Percentiles rank a stretch among this genome's conserved stretches.
These are phyloP conservation scores for Terrapene triunguis DNA, from an alignment of 2,113 vertebrate species.

Conservation along the genomic window DNA sequence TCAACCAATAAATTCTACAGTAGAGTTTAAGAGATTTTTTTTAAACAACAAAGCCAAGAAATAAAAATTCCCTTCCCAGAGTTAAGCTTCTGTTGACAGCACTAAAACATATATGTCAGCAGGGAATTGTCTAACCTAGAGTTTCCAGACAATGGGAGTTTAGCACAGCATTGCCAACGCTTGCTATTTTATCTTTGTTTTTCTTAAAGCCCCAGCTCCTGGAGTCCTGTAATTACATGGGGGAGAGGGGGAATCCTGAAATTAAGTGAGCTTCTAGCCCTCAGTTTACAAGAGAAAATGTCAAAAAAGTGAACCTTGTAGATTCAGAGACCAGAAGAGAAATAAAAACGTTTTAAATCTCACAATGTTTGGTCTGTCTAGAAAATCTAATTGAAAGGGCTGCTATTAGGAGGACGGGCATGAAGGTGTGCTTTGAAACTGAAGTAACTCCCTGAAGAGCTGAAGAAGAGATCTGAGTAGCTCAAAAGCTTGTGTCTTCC, in stretches of 20 bases:
- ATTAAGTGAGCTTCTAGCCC: neutral
- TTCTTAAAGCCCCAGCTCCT: neutral
- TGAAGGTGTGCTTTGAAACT: neutral
- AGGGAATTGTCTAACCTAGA: neutral
- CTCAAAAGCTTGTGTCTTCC: neutral
- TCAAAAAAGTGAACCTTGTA: neutral
- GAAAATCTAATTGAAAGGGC: neutral
- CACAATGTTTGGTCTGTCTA: neutral
- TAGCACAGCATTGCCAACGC: neutral
- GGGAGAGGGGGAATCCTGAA: neutral
- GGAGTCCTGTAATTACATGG: neutral
- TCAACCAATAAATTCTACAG: conserved; percentile 6
- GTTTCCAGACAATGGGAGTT: neutral
- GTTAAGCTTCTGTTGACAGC: neutral
- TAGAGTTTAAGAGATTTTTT: neutral
- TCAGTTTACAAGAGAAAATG: neutral
- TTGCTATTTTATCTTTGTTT: neutral
- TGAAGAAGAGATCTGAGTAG: neutral
- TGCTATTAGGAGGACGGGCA: neutral
- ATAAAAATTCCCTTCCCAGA: neutral
- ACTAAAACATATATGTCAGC: neutral
- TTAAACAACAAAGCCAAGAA: neutral
- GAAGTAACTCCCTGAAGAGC: neutral
- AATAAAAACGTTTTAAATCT: neutral
- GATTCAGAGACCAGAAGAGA: neutral